Conservation (phyloP, 2,888 invertebrate species). For the Matsumyia berberina region DNA sequence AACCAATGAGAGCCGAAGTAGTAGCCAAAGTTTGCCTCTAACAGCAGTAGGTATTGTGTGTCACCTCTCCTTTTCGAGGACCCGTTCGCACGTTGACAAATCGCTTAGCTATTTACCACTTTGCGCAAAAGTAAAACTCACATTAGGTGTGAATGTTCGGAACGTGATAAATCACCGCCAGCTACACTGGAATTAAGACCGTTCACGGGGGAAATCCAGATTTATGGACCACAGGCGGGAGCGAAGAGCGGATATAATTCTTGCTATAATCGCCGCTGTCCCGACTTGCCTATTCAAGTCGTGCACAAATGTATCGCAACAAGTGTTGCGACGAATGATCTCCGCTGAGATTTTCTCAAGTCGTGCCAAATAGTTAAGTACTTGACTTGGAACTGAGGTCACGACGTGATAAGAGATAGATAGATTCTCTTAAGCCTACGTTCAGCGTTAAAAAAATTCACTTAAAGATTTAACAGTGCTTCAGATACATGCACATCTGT, state of each 20-base stretch:
- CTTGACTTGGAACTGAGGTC: conserved; percentile 2
- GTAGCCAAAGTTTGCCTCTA: neutral
- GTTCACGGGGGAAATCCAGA: conserved; percentile 20
- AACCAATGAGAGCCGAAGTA: neutral
- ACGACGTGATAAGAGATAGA: neutral
- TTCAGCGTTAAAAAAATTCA: no score
- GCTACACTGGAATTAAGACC: conserved; percentile 11
- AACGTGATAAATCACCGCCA: conserved; percentile 27
- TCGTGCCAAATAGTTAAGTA: neutral
- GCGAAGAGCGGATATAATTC: conserved; percentile 10
- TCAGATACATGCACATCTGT: no score
- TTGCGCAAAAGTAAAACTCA: conserved; percentile 1
- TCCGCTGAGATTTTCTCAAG: no score
- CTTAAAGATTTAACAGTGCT: no score
- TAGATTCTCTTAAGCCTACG: neutral
- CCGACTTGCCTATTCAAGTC: conserved; percentile 4
- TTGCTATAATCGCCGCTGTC: conserved; percentile 12
- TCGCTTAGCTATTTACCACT: conserved; percentile 11
- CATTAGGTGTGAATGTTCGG: conserved; percentile 30
- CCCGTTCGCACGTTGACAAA: conserved; percentile 11
- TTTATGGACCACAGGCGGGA: conserved; percentile 16
- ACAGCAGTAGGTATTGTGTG: neutral
- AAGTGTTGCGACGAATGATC: neutral
- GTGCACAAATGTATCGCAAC: neutral
- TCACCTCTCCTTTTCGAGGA: neutral